Base-by-base conservation (phyloP, 2,888 invertebrate species). In the Pandemis heparana region DNA sequence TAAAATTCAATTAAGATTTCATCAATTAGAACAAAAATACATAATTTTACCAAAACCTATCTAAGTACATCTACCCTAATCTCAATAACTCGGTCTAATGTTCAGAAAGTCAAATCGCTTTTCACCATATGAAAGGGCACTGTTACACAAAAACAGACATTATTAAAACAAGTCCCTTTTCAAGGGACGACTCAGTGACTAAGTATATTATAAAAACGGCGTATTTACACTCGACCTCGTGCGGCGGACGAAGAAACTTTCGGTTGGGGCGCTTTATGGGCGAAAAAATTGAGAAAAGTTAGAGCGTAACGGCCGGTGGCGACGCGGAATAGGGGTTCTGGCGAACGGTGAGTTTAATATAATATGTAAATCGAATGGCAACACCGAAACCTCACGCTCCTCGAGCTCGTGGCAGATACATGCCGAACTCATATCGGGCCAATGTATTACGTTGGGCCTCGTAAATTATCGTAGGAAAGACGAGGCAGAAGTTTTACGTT, bases 261-360 rank as follows among this genome's bases (percentile, higher is more conserved):
- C 91, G 88, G 88, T 91, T 90, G 88, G 90, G 90, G 86, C 89
- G 89, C 90, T 94, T 94, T 94, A 94, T 94, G 92, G 90, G 88
- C 89, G 92, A 92, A 94, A 94, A 94, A 94, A 94, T 94, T 94
- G 92, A 89, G 93, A 93, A 94, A 94, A 94, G 94, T 94, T 94
- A 86, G 87, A 89, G 88, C 91, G 92, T 92, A 92, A 93, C 93
- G 92, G 93, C 91, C 93, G 92, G 91, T 90, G 88, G 91, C 89
- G 88, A 86, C 85, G 88, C 87, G 86, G 86, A 85, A 84, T 85
- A 83, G 87, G 87, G 89, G 87, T 87, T 81, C 75, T 82, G 82
- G 83, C 82, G 87, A 87, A 83, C 86, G 91, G 85, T 81, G 88
- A 89, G 83, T 94, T 94, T 94, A 94, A 94, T 94, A 94, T 94